Percentiles rank a stretch among this genome's conserved stretches.
Evolutionary conservation across 1,140 invertebrate genomes (phyloP).

Genomic region (Kradibia gibbosae): DNA sequence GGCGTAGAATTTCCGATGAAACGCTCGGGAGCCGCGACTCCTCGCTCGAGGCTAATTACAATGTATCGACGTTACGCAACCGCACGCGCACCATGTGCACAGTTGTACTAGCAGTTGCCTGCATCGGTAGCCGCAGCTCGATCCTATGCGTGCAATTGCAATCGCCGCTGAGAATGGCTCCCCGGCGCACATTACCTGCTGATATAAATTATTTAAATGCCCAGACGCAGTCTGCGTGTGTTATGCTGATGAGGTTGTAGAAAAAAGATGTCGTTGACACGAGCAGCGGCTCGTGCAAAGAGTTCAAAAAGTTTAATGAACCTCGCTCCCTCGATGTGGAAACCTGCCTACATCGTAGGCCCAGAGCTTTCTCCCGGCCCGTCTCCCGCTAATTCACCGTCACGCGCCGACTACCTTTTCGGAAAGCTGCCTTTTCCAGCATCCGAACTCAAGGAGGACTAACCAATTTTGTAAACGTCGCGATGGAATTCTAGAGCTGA

Average conservation of each 20-base stretch:
- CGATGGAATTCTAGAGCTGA: neutral
- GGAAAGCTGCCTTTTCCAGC: too few relatives aligned
- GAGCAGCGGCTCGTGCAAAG: slow-evolving; percentile 14
- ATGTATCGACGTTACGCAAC: neutral
- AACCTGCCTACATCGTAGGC: too few relatives aligned
- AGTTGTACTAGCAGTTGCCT: neutral
- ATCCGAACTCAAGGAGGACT: too few relatives aligned
- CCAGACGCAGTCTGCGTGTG: slow-evolving; percentile 1
- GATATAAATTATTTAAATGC: neutral
- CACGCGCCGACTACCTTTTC: neutral
- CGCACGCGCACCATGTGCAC: neutral
- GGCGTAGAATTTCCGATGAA: slow-evolving; percentile 2
- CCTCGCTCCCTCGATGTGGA: neutral
- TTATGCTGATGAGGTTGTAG: slow-evolving; percentile 38
- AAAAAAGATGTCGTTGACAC: slow-evolving; percentile 1
- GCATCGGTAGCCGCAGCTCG: neutral
- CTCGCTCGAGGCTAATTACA: neutral
- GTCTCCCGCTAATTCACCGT: neutral
- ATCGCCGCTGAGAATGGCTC: neutral
- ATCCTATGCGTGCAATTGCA: neutral
- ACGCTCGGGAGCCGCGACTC: neutral
- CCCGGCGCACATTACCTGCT: neutral
- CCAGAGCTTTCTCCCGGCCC: too few relatives aligned
- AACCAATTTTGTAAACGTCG: too few relatives aligned
- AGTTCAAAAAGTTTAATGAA: slow-evolving; percentile 36